Base-by-base conservation (phyloP, 2,113 vertebrate genomes). In the Charina bottae region DNA sequence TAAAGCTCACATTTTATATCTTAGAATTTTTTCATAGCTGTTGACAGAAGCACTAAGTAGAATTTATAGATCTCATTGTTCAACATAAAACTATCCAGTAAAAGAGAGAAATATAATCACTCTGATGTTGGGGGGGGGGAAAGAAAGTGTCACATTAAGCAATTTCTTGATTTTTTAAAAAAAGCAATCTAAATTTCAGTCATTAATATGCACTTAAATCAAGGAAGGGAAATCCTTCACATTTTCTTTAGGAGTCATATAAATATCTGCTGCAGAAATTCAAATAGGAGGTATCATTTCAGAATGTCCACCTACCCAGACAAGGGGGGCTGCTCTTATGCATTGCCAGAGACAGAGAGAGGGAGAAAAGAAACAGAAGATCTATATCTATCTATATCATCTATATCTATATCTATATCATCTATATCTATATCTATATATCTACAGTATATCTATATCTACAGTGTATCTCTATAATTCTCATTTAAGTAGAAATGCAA, bases 11-110 rank as follows among this genome's bases (percentile, higher is more conserved):
- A 96, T 92, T 93, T 92, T 95, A 86, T 37, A 87, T 85, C 56
- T 93, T 94, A 90, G 93, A 55, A 88, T 91, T 89, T 28, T 93
- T 59, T 94, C 89, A 91, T 91, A 90, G 90, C 85, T 94, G 92
- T 92, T 95, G 92, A 96, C 93, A 96, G 95, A 95, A 94, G 93
- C 89, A 93, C 90, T 93, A 95, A 94, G 78, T 93, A 91, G 92
- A 90, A 83, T 92, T 94, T 89, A 6, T 83, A 93, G 55, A 56
- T 28, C 92, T 85, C n/a, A 60, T 88, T 83, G 90, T 33, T 13
- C 37, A n/a, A 78, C 21, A 90, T 33, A 19, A 54, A 91, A 89
- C 93, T 85, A 42, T 72, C 83, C 90, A 60, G 23, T 72, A 64
- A 86, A 91, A 72, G 21, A 15, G 21, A 49, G n/a, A 55, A 85